Evolutionary conservation across 2,113 vertebrate genomes (phyloP).

Genomic region (Candoia aspera): DNA sequence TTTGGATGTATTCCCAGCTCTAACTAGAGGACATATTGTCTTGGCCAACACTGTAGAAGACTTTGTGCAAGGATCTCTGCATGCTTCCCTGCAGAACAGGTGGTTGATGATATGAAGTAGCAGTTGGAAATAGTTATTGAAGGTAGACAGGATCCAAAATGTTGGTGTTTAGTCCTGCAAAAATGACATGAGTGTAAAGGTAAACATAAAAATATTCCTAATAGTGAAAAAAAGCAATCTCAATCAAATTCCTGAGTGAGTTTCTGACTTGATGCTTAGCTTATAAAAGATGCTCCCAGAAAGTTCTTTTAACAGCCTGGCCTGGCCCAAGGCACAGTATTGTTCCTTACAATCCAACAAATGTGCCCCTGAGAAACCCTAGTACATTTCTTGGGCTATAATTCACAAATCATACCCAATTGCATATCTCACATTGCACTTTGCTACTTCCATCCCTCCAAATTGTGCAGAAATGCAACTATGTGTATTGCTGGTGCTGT

Average conservation of each 20-base stretch:
- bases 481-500: not conserved
- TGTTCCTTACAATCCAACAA: not conserved
- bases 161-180: not conserved
- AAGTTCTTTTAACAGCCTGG: not conserved
- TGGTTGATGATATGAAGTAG: too few relatives aligned
- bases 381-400: not conserved
- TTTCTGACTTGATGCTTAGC: not conserved
- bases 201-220: not conserved
- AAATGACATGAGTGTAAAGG: not conserved
- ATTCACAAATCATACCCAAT: not conserved
- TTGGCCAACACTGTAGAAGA: not conserved
- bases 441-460: not conserved
- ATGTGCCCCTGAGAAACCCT: not conserved
- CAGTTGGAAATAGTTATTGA: not conserved
- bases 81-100: not conserved
- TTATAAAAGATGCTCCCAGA: not conserved
- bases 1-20: not conserved
- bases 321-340: not conserved
- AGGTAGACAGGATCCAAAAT: not conserved
- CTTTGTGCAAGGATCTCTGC: not conserved
- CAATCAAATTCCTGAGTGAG: not conserved
- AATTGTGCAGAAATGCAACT: not conserved
- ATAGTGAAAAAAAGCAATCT: not conserved
- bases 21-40: not conserved
- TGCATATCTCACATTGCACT: not conserved